A percentile compares a stretch with the other conserved stretches of the same genome.
phyloP scores from a whole-genome alignment of 1,140 invertebrate genomes.

The Drosophila burlai region DNA sequence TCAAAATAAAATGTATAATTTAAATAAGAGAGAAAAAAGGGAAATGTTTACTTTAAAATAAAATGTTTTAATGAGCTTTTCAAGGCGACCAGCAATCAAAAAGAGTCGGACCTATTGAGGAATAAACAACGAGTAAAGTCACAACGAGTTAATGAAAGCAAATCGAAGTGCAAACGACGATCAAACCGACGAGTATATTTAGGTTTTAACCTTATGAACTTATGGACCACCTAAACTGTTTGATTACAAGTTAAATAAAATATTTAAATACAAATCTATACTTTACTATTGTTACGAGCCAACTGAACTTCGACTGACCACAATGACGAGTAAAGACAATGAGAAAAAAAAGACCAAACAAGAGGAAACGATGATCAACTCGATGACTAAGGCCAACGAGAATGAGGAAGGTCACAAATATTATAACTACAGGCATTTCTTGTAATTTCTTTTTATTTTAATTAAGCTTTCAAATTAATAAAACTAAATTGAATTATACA shows the following conservation, averaged over 20 bases:
- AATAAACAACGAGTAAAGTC: background rate
- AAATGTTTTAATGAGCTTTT: background rate
- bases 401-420: background rate
- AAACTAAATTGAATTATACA: too few species aligned
- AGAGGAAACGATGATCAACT: too few species aligned
- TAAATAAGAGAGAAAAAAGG: background rate
- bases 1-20: background rate
- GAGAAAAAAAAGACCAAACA: too few species aligned
- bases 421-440: background rate
- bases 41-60: background rate
- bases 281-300: too few species aligned
- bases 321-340: too few species aligned
- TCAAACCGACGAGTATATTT: background rate
- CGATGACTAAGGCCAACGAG: background rate
- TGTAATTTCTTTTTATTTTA: too few species aligned
- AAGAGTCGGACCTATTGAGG: background rate
- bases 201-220: too few species aligned
- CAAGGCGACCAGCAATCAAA: background rate
- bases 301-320: too few species aligned
- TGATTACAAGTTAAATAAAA: too few species aligned
- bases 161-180: background rate
- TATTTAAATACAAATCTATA: too few species aligned
- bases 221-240: too few species aligned
- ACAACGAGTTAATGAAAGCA: background rate
- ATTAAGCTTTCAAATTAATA: too few species aligned